Conservation (phyloP, 2,797 vertebrate species). For the Galaxias olidus region DNA sequence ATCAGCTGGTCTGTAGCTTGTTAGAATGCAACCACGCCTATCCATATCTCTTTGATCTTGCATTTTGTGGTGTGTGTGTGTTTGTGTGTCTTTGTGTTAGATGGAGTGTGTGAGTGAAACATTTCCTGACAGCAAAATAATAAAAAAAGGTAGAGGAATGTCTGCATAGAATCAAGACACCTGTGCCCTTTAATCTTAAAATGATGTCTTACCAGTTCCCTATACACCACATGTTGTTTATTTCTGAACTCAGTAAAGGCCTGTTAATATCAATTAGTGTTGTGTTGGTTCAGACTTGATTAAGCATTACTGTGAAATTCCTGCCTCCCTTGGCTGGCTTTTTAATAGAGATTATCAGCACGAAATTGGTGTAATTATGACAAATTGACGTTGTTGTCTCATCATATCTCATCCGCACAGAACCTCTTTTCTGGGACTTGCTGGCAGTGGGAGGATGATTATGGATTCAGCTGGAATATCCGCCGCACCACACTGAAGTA, state of each 20-base stretch:
- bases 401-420: neutral
- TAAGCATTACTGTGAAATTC: neutral
- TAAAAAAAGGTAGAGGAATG: too few species aligned
- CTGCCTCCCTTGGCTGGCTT: neutral
- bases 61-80: neutral
- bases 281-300: too few species aligned
- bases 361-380: constrained; percentile 10
- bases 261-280: too few species aligned
- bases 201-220: too few species aligned
- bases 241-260: too few species aligned
- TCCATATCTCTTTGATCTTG: too few species aligned
- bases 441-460: neutral
- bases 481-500: too few species aligned
- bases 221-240: too few species aligned
- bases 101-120: constrained; percentile 13
- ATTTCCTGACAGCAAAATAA: too few species aligned
- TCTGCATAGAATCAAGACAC: constrained; percentile 29
- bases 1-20: too few species aligned
- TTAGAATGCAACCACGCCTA: too few species aligned
- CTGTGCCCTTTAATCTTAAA: constrained; percentile 11
- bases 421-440: neutral
- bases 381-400: neutral
- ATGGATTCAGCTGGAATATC: constrained; percentile 10
- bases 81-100: constrained; percentile 19
- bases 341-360: constrained; percentile 16